A percentile compares a stretch with the other conserved stretches of the same genome.
Evolutionary conservation across 1,140 invertebrate species (phyloP).

Genomic region (Telenomus remus): DNA sequence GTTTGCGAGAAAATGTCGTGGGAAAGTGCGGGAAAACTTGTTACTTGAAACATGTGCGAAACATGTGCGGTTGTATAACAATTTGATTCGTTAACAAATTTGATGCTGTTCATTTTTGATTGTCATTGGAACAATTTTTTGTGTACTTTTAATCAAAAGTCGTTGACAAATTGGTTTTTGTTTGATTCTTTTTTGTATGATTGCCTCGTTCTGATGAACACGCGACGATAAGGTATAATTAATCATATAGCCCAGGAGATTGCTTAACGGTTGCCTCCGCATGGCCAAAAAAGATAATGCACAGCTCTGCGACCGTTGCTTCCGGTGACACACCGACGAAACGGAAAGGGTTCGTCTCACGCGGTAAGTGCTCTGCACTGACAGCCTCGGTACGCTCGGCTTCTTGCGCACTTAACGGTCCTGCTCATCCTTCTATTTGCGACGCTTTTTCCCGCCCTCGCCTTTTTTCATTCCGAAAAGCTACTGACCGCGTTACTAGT

Average conservation of each 20-base stretch:
- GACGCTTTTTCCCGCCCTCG: conserved; percentile 2
- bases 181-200: too few relatives aligned
- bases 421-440: conserved; percentile 6
- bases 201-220: too few relatives aligned
- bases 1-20: background rate
- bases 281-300: conserved; percentile 32
- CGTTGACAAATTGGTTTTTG: too few relatives aligned
- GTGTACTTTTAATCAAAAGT: too few relatives aligned
- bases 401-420: conserved; percentile 45
- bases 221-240: conserved; percentile 7
- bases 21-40: background rate
- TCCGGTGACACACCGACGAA: conserved; percentile 44
- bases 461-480: conserved; percentile 33
- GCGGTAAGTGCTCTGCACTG: conserved; percentile 26
- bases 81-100: background rate
- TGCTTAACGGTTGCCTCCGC: conserved; percentile 26
- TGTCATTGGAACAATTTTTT: too few relatives aligned
- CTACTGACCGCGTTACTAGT: conserved; percentile 38
- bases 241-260: conserved; percentile 29
- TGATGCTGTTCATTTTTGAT: too few relatives aligned
- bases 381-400: conserved; percentile 28
- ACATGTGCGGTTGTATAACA: background rate
- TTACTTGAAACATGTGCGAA: background rate
- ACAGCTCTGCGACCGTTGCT: conserved; percentile 34
- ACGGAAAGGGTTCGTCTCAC: conserved; percentile 38